Evolutionary conservation across 92 coral and sea anemone genomes (phyloP), one percentile per base, ranked within the genome.

Genomic region (Parazoanthus darwini): DNA sequence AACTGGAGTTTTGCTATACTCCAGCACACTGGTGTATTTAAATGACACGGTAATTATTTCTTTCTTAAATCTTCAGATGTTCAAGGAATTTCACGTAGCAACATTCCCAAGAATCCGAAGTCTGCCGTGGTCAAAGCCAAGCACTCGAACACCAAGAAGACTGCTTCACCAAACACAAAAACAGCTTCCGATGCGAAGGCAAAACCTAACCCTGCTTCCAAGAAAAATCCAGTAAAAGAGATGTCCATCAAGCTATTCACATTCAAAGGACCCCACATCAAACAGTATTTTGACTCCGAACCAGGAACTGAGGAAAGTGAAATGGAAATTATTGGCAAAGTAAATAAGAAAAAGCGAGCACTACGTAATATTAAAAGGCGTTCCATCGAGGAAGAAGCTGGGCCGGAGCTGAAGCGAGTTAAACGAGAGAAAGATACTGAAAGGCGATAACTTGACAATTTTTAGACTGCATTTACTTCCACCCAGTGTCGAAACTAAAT

Each of bases 271-370:
- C 81, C 92, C 13, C 98, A 91, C 89, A 51, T 85, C 65, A 94
- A 89, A 76, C 88, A 90, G 29, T 91, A 89, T 51, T 94, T 91
- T 89, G 81, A 82, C 67, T 84, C 94, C 1, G 96, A 88, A 78
- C 94, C 95, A 73, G 98, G 98, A 77, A 84, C 88, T 48, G 94
- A 92, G 35, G 94, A 92, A 68, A 93, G 93, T 67, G 96, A 95
- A 76, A 77, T 95, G 93, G 98, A 95, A 87, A 92, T 95, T 6
- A 89, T 95, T 33, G 96, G 98, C 63, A 95, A 95, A 77, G 92
- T 95, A 71, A 90, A 89, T 59, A 90, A 92, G 79, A 95, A 92
- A 86, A 91, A 87, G 80, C 90, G 92, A 70, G 78, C 87, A n/a
- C 78, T 84, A 6, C 78, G 43, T 29, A 68, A 46, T 29, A 37